phyloP scores from a whole-genome alignment of 1,140 invertebrate species.

The Apis dorsata region DNA sequence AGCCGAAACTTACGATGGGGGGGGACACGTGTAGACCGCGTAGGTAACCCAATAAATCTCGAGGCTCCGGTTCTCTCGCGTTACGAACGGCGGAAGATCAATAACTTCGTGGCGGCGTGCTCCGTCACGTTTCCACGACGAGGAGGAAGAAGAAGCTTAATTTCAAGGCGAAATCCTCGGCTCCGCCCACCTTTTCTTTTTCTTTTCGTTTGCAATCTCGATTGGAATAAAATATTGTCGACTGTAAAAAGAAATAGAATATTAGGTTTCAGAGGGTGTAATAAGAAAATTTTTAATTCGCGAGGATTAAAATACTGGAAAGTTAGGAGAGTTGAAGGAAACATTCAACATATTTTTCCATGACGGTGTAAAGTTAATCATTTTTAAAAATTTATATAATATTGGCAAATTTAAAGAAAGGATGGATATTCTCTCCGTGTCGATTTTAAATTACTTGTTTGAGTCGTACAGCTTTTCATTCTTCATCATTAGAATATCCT shows the following conservation, averaged over 20 bases:
- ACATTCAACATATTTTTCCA: too few species aligned
- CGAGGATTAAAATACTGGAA: too few species aligned
- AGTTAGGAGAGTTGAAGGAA: too few species aligned
- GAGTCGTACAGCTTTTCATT: too few species aligned
- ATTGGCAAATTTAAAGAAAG: too few species aligned
- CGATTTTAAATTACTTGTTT: too few species aligned
- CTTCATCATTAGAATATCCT: too few species aligned
- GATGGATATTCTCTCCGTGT: too few species aligned
- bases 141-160: background rate
- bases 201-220: background rate
- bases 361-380: too few species aligned
- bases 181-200: background rate
- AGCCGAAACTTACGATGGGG: background rate
- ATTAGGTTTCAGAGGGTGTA: background rate
- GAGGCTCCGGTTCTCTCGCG: constrained; percentile 21
- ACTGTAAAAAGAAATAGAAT: too few species aligned
- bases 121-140: background rate
- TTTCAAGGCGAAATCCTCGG: background rate
- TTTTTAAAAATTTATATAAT: too few species aligned
- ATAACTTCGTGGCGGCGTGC: constrained; percentile 19
- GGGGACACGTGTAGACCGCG: constrained; percentile 29
- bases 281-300: background rate
- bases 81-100: constrained; percentile 35
- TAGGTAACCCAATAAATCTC: constrained; percentile 47
- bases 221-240: background rate